Evolutionary conservation across 2,797 vertebrate genomes (phyloP), one percentile per base, ranked within the genome.

Genomic region (Neoniphon sammara): DNA sequence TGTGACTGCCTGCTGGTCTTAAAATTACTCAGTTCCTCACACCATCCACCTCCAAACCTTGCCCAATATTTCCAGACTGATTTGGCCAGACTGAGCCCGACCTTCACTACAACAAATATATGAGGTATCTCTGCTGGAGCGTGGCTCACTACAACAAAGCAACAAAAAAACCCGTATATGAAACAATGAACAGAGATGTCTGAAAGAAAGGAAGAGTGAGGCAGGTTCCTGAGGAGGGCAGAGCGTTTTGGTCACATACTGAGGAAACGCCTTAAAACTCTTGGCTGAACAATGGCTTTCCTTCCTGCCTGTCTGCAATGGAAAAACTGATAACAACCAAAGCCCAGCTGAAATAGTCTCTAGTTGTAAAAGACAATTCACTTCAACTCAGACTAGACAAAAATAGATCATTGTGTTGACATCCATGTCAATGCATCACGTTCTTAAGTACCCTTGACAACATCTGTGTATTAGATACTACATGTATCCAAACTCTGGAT

Each of bases 211-310:
- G 75, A 46, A 21, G 44, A 75, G 63, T 4, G 39, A 63, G 58
- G 9, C 46, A 23, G 23, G 72, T 78, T 88, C 62, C 70, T 76
- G 67, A 36, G 80, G 74, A 83, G 80, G 63, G 30, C 52, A 74
- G 54, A 73, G 73, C 9, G 1, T 49, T 55, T 61, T 11, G 61
- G 70, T 77, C 73, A 69, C 63, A 49, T 66, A 70, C 39, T 11
- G 0, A 85, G 85, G 83, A 88, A 91, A 89, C 73, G 81, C 84
- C 77, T 75, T 57, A 44, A 79, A 78, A 75, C 59, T 52, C 77
- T 80, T 34, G 50, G 71, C 56, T 59, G 76, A 87, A 93, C 91
- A 92, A 92, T 89, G 70, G 84, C 31, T 81, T 89, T 91, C 88
- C 90, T 91, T 90, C 90, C 90, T 89, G 81, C 23, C 70, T 69